Conservation (phyloP, 1,140 invertebrate species). For the Campoletis sonorensis region DNA sequence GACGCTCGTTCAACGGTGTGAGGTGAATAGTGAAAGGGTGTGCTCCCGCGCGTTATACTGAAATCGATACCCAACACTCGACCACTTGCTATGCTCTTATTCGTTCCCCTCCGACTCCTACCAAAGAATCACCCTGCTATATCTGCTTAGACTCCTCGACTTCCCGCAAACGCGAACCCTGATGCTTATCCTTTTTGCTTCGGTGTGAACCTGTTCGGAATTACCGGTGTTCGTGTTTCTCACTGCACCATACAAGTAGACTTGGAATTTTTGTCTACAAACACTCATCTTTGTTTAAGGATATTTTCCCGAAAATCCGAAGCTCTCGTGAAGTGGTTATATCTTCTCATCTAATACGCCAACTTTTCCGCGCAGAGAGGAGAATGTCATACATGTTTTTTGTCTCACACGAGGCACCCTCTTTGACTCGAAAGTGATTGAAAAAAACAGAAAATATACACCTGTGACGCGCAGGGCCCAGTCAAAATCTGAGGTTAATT, state of each 20-base stretch:
- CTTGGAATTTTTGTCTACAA: not conserved
- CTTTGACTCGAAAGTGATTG: not conserved
- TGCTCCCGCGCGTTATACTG: not conserved
- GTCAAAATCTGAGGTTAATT: too few species aligned
- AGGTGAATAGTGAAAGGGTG: conserved; percentile 9
- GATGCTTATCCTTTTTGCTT: not conserved
- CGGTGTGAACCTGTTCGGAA: not conserved
- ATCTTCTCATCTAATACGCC: not conserved
- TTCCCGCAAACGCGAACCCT: not conserved
- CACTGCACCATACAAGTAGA: not conserved
- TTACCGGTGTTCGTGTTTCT: not conserved
- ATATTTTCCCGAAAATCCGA: conserved; percentile 60
- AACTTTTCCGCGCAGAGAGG: not conserved
- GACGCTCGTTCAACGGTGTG: not conserved
- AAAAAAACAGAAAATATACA: too few species aligned
- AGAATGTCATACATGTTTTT: not conserved
- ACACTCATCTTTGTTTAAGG: conserved; percentile 33
- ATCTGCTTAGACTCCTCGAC: conserved; percentile 21
- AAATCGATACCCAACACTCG: conserved; percentile 37
- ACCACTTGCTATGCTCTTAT: conserved; percentile 23
- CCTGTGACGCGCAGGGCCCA: too few species aligned
- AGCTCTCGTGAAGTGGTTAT: conserved; percentile 46
- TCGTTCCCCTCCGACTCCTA: not conserved
- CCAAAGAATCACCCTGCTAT: not conserved
- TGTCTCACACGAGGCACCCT: not conserved